Percentiles rank a stretch among this genome's conserved stretches.
Evolutionary conservation across 2,888 invertebrate genomes (phyloP).

Genomic region (Melanophora roralis): DNA sequence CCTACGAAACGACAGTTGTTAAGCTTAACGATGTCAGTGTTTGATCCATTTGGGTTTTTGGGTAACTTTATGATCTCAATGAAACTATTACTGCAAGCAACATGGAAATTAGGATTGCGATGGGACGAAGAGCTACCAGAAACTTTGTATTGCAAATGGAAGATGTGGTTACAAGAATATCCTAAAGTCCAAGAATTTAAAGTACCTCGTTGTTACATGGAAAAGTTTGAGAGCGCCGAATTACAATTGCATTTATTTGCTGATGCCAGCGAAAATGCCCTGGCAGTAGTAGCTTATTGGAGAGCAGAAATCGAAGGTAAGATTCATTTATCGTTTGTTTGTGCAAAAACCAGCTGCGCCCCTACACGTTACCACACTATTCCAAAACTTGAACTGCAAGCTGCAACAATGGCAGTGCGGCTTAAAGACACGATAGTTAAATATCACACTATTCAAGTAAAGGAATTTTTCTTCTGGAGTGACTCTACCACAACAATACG

Average conservation of each 20-base stretch:
- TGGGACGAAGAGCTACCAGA: background rate
- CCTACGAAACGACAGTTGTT: constrained; percentile 64
- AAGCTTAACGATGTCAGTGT: constrained; percentile 65
- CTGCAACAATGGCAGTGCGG: background rate
- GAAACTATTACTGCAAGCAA: background rate
- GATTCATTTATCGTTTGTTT: background rate
- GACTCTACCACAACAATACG: background rate
- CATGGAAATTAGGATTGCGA: background rate
- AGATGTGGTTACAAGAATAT: background rate
- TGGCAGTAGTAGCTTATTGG: background rate
- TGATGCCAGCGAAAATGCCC: background rate
- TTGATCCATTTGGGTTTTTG: constrained; percentile 65
- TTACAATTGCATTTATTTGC: background rate
- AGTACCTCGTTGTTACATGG: background rate
- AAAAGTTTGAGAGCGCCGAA: too few relatives aligned
- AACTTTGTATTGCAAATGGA: background rate
- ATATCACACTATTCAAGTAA: background rate
- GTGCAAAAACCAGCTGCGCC: background rate
- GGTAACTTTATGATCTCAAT: constrained; percentile 58
- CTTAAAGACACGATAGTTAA: background rate
- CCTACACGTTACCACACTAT: background rate
- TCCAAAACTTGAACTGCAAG: background rate
- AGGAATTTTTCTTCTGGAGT: background rate
- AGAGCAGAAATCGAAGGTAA: background rate
- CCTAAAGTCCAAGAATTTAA: background rate